phyloP scores from a whole-genome alignment of 2,888 invertebrate genomes.

The Xylocampa areola region DNA sequence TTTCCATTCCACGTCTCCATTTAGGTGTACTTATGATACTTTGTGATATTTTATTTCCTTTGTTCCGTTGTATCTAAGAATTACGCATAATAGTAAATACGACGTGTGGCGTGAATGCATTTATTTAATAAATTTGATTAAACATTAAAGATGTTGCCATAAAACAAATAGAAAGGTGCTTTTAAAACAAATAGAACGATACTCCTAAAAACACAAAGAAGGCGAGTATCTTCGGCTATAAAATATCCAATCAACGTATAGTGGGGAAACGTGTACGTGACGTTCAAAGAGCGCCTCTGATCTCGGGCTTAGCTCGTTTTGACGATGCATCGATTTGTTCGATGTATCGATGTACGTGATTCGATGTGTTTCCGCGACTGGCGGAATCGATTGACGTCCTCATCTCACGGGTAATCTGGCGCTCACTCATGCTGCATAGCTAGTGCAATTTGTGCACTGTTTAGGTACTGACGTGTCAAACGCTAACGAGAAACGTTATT shows the following conservation, averaged over 20 bases:
- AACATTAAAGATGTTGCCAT: too few relatives aligned
- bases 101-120: too few relatives aligned
- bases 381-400: constrained; percentile 43
- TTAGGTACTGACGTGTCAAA: constrained; percentile 34
- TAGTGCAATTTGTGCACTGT: constrained; percentile 42
- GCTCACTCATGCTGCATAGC: constrained; percentile 57
- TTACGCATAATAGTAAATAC: too few relatives aligned
- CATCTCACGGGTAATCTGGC: constrained; percentile 54
- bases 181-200: background rate
- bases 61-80: too few relatives aligned
- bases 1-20: too few relatives aligned
- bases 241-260: constrained; percentile 66
- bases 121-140: too few relatives aligned
- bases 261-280: constrained; percentile 60
- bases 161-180: background rate
- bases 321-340: constrained; percentile 58
- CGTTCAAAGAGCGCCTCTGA: constrained; percentile 56
- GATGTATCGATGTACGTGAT: constrained; percentile 52
- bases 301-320: constrained; percentile 59
- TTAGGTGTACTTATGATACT: too few relatives aligned
- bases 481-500: constrained; percentile 30
- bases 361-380: constrained; percentile 46
- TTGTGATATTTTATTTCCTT: too few relatives aligned
- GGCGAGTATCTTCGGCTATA: constrained; percentile 45
- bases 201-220: constrained; percentile 40